These are phyloP conservation scores for Brachionus angularis DNA, from an alignment of 1,140 invertebrate species.

Conservation along the genomic window DNA sequence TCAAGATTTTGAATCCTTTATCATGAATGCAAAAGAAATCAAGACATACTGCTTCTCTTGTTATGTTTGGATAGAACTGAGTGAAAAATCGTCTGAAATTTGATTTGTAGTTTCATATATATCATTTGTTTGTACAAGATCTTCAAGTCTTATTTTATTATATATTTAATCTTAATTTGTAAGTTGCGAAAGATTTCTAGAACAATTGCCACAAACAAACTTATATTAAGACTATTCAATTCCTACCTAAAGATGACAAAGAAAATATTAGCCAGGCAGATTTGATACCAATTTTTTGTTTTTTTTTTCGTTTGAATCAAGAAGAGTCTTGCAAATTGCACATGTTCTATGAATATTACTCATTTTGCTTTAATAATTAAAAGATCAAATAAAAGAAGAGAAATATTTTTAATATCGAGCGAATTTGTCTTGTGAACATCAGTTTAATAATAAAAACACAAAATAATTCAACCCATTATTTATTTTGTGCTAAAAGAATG, in stretches of 20 bases:
- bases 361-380: neutral
- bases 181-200: neutral
- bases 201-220: neutral
- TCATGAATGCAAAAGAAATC: neutral
- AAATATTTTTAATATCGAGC: too few relatives aligned
- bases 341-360: neutral
- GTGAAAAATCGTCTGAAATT: conserved; percentile 2
- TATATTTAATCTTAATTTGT: neutral
- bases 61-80: neutral
- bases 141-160: conserved; percentile 4
- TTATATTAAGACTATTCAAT: conserved; percentile 4
- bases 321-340: neutral
- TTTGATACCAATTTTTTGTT: conserved; percentile 5
- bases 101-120: neutral
- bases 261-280: neutral
- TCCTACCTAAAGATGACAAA: neutral
- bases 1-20: conserved; percentile 1
- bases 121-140: neutral
- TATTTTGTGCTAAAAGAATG: too few relatives aligned
- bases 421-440: too few relatives aligned
- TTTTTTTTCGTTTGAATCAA: conserved; percentile 6
- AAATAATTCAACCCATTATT: too few relatives aligned
- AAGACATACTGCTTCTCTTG: neutral
- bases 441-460: too few relatives aligned
- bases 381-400: neutral